Evolutionary conservation across 2,113 vertebrate genomes (phyloP), one percentile per base, ranked within the genome.

Genomic region (Cyanistes caeruleus): DNA sequence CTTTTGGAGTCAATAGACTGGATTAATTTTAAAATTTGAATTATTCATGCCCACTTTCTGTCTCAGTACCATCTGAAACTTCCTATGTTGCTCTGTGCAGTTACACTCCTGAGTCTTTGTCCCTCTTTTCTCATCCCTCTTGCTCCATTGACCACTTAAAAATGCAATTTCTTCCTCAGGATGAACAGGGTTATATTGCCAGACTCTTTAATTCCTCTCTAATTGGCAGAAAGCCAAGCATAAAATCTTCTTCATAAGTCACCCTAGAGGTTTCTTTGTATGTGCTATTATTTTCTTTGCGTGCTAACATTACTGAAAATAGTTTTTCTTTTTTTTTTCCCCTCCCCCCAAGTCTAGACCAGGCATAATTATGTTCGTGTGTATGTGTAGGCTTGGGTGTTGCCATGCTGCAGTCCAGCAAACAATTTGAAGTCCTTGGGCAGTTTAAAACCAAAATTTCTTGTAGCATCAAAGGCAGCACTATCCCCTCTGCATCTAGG

Each of bases 191-290:
- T 95, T 94, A 27, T 79, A 28, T 68, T 60, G 67, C 90, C 76
- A n/a, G 76, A 72, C 85, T 95, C 75, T 87, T 73, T 92, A 91
- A 93, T 93, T 80, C 82, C 79, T 91, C 68, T 93, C 49, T 59
- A 80, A 62, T 5, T 95, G 95, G 95, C 88, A 84, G 92, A 91
- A 94, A 74, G 90, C 92, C 95, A 94, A 83, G 85, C 41, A 51
- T 60, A 77, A 93, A 96, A 92, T 89, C 85, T 86, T 60, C 63
- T 58, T 96, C 74, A 5, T 87, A 95, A 95, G 87, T 93, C 85
- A 73, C 92, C 93, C 95, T 51, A 22, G 95, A 95, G 95, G 76
- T 91, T 97, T 92, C 91, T 95, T 80, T 81, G 62, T 92, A 39
- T 88, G 62, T 67, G 69, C 80, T 91, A 1, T 95, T 95, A 72